A percentile compares a stretch with the other conserved stretches of the same genome.
Evolutionary conservation across 2,113 vertebrate species (phyloP).

Genomic region (Tapirus terrestris): DNA sequence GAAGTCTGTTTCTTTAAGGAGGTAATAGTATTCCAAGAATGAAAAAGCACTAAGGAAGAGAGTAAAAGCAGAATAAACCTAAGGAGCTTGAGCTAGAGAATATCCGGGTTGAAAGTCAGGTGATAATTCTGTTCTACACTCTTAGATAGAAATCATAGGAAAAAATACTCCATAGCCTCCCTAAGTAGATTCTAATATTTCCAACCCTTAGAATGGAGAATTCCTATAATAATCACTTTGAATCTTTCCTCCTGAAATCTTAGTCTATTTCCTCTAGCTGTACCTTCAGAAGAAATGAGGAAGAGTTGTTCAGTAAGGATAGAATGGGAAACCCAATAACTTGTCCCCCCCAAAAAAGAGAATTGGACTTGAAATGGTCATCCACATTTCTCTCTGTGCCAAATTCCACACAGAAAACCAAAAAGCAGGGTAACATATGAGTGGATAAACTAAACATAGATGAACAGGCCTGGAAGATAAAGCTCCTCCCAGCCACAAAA

Average conservation of each 20-base stretch:
- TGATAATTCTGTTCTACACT: not conserved
- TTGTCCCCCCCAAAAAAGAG: not conserved
- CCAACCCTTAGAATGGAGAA: not conserved
- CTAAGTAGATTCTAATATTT: not conserved
- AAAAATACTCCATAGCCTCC: not conserved
- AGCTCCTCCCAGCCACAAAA: not conserved
- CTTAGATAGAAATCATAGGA: not conserved
- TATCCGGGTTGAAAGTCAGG: not conserved
- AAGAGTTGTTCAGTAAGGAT: not conserved
- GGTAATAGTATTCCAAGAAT: not conserved
- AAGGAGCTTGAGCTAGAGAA: not conserved
- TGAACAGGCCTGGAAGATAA: not conserved
- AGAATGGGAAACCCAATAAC: not conserved
- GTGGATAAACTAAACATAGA: not conserved
- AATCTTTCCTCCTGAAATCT: not conserved
- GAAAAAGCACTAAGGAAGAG: not conserved
- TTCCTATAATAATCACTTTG: not conserved
- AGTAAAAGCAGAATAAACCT: not conserved
- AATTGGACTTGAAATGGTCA: not conserved
- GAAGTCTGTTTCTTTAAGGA: not conserved
- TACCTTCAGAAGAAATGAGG: not conserved
- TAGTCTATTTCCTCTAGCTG: not conserved
- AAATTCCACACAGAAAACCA: not conserved
- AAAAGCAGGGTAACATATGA: not conserved
- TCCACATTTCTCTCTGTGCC: not conserved